These are phyloP conservation scores for Athalia cordata DNA, from an alignment of 2,888 invertebrate genomes.

Conservation along the genomic window DNA sequence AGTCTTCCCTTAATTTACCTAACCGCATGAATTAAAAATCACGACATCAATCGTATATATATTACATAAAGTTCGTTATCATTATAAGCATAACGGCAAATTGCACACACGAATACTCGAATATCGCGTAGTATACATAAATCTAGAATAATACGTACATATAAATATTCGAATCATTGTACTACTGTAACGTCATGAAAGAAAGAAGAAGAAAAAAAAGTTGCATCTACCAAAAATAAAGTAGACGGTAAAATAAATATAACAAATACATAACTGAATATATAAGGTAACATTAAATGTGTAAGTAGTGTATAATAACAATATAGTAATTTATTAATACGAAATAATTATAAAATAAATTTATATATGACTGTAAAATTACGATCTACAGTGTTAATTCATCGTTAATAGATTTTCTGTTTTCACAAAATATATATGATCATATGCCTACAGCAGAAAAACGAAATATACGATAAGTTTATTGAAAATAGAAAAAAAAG, in stretches of 20 bases:
- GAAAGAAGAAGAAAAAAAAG: slow-evolving; percentile 40
- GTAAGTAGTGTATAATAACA: slow-evolving; percentile 71
- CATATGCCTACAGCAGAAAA: not conserved
- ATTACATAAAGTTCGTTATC: not conserved
- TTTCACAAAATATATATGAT: not conserved
- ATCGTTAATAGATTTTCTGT: too few relatives aligned
- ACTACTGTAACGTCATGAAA: slow-evolving; percentile 42
- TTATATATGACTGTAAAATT: slow-evolving; percentile 22
- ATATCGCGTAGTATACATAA: slow-evolving; percentile 11
- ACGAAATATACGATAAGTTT: not conserved
- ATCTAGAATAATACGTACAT: not conserved
- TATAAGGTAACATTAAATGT: slow-evolving; percentile 56
- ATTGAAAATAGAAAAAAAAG: not conserved
- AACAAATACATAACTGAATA: not conserved
- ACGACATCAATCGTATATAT: slow-evolving; percentile 12
- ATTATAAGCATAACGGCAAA: slow-evolving; percentile 12
- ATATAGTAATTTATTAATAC: slow-evolving; percentile 67
- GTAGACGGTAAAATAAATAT: slow-evolving; percentile 45
- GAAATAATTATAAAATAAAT: slow-evolving; percentile 9
- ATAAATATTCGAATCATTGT: slow-evolving; percentile 50
- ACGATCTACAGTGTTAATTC: too few relatives aligned
- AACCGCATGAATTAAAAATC: not conserved
- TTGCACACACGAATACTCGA: slow-evolving; percentile 40
- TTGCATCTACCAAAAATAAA: slow-evolving; percentile 68
- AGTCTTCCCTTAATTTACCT: slow-evolving; percentile 16